Evolutionary conservation across 2,888 invertebrate genomes (phyloP), one percentile per base, ranked within the genome.

Genomic region (Limenitis camilla): DNA sequence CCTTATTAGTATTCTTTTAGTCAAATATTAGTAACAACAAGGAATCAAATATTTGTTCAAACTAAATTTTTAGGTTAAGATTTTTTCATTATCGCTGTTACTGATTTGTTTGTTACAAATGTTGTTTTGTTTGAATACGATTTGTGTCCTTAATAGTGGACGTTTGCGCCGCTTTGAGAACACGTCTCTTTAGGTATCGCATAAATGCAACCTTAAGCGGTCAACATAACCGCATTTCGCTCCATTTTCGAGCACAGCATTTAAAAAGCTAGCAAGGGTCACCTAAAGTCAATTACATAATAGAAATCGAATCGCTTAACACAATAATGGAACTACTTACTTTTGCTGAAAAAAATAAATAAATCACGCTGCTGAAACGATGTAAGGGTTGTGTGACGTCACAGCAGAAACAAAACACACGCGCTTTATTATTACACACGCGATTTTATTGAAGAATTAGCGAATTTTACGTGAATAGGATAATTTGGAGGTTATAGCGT

Each of bases 381-480:
- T 9, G 8, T 19, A 4, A 19, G 7, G 7, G n/a, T 5, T 6
- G 8, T 9, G 28, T 31, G 45, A 68, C 66, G 71, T 71, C 71
- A 72, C 74, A 66, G 44, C 49, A 52, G 44, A 56, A 69, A 66
- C 64, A 64, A 66, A 65, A 70, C 73, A 70, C 67, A 57, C 40
- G 38, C 40, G 19, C 53, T 55, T 60, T 51, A 50, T 49, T 50
- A 59, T 65, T 65, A 59, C 69, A 71, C 71, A 62, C 68, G 59
- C 66, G 64, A 64, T 70, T 66, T 84, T 80, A 78, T 81, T 82
- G 78, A 77, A 79, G 70, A 69, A 76, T 75, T 67, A 65, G 67
- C 72, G 69, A 76, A 72, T 74, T 69, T 69, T 71, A 75, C 81
- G 78, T 78, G 74, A 64, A 63, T 65, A 61, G 54, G 63, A 53